phyloP scores from a whole-genome alignment of 2,888 invertebrate species.

The Andrena minutula region DNA sequence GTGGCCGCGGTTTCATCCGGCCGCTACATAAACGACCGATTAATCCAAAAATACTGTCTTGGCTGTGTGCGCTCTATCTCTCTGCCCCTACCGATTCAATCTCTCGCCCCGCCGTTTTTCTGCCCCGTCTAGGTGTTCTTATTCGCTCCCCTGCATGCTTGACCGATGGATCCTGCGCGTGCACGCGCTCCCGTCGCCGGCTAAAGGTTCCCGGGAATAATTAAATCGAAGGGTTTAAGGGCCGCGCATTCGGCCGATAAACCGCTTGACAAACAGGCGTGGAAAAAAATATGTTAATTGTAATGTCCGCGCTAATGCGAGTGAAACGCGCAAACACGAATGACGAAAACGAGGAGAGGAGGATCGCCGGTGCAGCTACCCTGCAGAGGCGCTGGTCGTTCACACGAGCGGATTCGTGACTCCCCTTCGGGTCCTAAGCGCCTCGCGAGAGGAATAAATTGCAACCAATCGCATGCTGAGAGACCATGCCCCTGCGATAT shows the following conservation, averaged over 20 bases:
- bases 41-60: slow-evolving; percentile 81
- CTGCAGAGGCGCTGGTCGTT: slow-evolving; percentile 67
- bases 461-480: slow-evolving; percentile 66
- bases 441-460: slow-evolving; percentile 65
- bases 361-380: slow-evolving; percentile 54
- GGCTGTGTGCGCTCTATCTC: slow-evolving; percentile 34
- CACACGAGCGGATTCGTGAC: slow-evolving; percentile 66
- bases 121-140: not conserved
- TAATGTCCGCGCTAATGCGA: slow-evolving; percentile 71
- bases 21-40: slow-evolving; percentile 78
- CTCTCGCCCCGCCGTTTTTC: slow-evolving; percentile 5
- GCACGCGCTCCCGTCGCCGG: slow-evolving; percentile 46
- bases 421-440: slow-evolving; percentile 66
- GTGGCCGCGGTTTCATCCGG: slow-evolving; percentile 67
- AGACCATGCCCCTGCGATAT: slow-evolving; percentile 51
- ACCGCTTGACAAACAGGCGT: slow-evolving; percentile 61
- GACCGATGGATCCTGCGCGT: slow-evolving; percentile 50
- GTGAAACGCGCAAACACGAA: slow-evolving; percentile 30
- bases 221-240: slow-evolving; percentile 69
- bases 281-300: slow-evolving; percentile 69
- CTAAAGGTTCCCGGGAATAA: slow-evolving; percentile 69
- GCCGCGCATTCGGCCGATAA: slow-evolving; percentile 74
- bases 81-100: slow-evolving; percentile 14
- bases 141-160: slow-evolving; percentile 18
- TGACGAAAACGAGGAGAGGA: slow-evolving; percentile 28